Evolutionary conservation across 1,140 invertebrate species (phyloP).

Genomic region (Rhyzopertha dominica): DNA sequence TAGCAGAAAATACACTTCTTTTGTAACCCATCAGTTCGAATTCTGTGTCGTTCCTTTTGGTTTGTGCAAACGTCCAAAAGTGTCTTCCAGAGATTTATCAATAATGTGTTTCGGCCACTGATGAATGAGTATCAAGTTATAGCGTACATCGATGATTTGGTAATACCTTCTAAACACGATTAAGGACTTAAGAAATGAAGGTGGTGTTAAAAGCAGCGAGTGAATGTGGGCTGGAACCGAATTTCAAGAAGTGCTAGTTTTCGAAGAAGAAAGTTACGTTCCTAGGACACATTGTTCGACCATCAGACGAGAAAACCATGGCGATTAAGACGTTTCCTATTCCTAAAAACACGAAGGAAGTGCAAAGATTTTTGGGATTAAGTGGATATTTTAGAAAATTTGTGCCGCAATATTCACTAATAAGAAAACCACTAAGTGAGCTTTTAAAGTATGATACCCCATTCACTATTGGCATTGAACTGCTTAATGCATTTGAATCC

Average conservation of each 20-base stretch:
- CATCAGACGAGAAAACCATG: too few species aligned
- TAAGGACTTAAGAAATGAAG: conserved; percentile 48
- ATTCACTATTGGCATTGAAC: conserved; percentile 16
- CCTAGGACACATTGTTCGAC: conserved; percentile 20
- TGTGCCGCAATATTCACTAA: conserved; percentile 28
- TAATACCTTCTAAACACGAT: too few species aligned
- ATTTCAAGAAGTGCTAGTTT: conserved; percentile 38
- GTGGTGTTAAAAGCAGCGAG: conserved; percentile 16
- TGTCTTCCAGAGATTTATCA: too few species aligned
- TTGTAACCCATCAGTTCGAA: too few species aligned
- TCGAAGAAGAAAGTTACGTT: conserved; percentile 16
- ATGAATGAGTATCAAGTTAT: too few species aligned
- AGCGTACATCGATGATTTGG: too few species aligned
- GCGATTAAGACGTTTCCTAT: conserved; percentile 31
- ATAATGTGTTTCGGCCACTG: too few species aligned
- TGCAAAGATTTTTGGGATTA: conserved; percentile 37
- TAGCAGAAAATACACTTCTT: too few species aligned
- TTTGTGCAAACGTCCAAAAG: too few species aligned
- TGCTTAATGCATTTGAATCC: conserved; percentile 22
- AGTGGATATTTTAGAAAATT: conserved; percentile 40
- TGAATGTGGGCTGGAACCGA: conserved; percentile 40
- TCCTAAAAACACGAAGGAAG: conserved; percentile 33
- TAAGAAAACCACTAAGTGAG: conserved; percentile 32
- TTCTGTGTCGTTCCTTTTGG: too few species aligned
- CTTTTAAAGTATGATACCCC: conserved; percentile 16